Percentiles rank a stretch among this genome's conserved stretches.
phyloP scores from a whole-genome alignment of 2,797 vertebrate species.

The Rhinichthys osculus region DNA sequence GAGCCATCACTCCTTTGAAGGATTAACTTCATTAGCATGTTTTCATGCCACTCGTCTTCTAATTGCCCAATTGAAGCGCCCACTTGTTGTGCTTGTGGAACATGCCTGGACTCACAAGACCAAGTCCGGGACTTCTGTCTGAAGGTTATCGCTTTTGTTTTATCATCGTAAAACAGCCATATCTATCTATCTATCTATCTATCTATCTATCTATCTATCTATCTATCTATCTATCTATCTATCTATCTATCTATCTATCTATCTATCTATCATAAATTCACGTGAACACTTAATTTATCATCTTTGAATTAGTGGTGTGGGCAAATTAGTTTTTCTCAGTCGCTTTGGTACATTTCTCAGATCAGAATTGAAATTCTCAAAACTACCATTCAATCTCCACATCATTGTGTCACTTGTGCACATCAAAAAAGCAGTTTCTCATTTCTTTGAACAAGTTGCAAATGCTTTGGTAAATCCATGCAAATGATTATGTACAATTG shows the following conservation, averaged over 20 bases:
- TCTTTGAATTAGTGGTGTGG: not conserved
- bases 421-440: too few relatives aligned
- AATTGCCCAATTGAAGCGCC: slow-evolving; percentile 71
- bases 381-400: too few relatives aligned
- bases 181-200: too few relatives aligned
- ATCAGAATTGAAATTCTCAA: too few relatives aligned
- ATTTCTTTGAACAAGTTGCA: too few relatives aligned
- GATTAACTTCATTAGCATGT: slow-evolving; percentile 79
- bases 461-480: too few relatives aligned
- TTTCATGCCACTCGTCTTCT: slow-evolving; percentile 75
- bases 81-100: slow-evolving; percentile 67
- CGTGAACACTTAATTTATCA: not conserved
- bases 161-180: not conserved
- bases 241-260: too few relatives aligned
- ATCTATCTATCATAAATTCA: not conserved
- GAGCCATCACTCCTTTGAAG: slow-evolving; percentile 71
- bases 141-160: slow-evolving; percentile 28
- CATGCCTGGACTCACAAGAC: slow-evolving; percentile 60
- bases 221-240: too few relatives aligned
- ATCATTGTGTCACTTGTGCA: too few relatives aligned
- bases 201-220: too few relatives aligned
- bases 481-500: too few relatives aligned
- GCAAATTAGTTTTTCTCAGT: not conserved
- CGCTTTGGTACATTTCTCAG: too few relatives aligned
- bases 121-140: slow-evolving; percentile 34